Conservation (phyloP, 2,888 invertebrate genomes). For the Bursaphelenchus okinawaensis region DNA sequence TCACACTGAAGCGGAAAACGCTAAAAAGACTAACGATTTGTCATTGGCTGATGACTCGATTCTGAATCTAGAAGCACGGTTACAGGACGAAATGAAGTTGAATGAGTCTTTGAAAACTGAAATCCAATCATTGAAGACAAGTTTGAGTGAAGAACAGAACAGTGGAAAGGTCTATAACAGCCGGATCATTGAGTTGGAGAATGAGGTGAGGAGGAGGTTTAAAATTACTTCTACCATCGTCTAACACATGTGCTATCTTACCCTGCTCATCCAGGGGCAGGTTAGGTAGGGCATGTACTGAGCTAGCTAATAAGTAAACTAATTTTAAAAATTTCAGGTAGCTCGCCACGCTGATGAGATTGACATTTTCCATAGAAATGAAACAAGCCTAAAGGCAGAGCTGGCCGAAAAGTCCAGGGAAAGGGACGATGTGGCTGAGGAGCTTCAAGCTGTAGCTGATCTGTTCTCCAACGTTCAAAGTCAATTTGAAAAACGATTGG, state of each 20-base stretch:
- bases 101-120: background rate
- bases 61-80: background rate
- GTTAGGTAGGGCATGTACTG: no score
- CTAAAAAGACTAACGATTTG: background rate
- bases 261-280: no score
- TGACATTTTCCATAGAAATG: background rate
- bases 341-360: background rate
- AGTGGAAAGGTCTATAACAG: background rate
- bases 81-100: background rate
- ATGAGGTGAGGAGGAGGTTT: no score
- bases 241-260: no score
- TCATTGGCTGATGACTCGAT: background rate
- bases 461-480: background rate
- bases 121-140: background rate
- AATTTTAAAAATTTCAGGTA: no score
- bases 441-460: background rate
- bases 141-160: background rate
- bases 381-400: background rate
- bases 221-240: no score
- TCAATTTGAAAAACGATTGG: background rate
- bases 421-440: background rate
- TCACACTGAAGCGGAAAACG: background rate
- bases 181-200: background rate
- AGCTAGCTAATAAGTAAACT: no score
- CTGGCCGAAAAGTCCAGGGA: background rate